Percentiles rank a stretch among this genome's conserved stretches.
Conservation (phyloP, 2,888 invertebrate species). For the Acleris holmiana region DNA sequence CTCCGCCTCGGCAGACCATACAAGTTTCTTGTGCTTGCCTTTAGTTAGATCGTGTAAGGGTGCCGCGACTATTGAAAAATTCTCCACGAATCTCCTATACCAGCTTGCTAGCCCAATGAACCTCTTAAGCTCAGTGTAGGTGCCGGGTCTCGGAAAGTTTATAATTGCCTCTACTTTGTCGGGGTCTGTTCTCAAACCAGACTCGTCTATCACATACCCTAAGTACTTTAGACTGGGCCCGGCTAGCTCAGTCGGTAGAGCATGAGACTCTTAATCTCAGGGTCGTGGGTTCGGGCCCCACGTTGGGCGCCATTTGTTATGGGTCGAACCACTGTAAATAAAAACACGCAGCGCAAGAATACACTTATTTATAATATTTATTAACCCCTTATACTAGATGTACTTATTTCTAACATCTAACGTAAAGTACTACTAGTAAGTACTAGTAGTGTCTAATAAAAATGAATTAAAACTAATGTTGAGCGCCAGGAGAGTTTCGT, state of each 20-base stretch:
- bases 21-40: neutral
- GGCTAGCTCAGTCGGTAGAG: constrained; percentile 71
- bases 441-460: too few species aligned
- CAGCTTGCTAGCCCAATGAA: constrained; percentile 3
- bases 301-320: too few species aligned
- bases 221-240: neutral
- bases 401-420: too few species aligned
- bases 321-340: too few species aligned
- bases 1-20: constrained; percentile 1
- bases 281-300: constrained; percentile 84
- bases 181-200: constrained; percentile 3
- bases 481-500: too few species aligned
- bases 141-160: neutral
- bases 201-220: neutral
- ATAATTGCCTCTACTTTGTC: neutral
- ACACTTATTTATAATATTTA: too few species aligned
- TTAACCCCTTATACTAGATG: too few species aligned
- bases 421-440: too few species aligned
- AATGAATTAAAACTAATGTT: too few species aligned
- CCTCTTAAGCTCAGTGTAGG: constrained; percentile 10
- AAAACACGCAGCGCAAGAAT: too few species aligned
- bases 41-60: constrained; percentile 2
- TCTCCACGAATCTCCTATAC: neutral
- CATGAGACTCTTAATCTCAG: constrained; percentile 87
- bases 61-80: neutral